Evolutionary conservation across 2,797 vertebrate genomes (phyloP).

Genomic region (Gadopsis bispinosus): DNA sequence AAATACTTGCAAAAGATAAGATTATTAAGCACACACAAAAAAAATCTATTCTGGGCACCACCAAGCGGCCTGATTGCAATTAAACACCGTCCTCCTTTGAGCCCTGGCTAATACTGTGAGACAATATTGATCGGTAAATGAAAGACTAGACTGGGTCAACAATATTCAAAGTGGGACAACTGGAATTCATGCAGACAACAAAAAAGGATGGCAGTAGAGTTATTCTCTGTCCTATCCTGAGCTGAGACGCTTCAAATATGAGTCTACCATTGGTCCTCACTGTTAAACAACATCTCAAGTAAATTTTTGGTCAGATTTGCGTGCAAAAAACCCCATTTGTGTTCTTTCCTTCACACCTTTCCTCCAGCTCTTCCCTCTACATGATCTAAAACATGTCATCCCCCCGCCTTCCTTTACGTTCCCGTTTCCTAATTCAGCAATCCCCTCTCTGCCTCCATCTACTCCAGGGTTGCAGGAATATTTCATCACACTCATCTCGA

Average conservation of each 20-base stretch:
- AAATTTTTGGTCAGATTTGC: not conserved
- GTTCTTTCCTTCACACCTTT: constrained; percentile 17
- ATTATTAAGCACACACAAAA: constrained; percentile 46
- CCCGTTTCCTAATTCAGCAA: constrained; percentile 18
- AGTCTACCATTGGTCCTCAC: not conserved
- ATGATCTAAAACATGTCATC: constrained; percentile 6
- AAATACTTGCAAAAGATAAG: constrained; percentile 23
- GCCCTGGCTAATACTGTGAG: constrained; percentile 58
- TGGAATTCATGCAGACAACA: constrained; percentile 36
- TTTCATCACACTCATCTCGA: constrained; percentile 74
- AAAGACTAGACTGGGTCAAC: constrained; percentile 56
- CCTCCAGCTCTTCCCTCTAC: not conserved
- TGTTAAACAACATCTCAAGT: constrained; percentile 6
- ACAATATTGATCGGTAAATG: constrained; percentile 66
- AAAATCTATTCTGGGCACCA: constrained; percentile 62
- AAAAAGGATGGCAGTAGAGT: not conserved
- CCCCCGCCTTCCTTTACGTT: not conserved
- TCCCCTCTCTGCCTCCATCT: constrained; percentile 4
- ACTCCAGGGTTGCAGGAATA: constrained; percentile 53
- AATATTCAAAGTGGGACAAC: constrained; percentile 45
- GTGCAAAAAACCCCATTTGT: not conserved
- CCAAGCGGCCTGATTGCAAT: constrained; percentile 63
- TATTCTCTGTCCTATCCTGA: not conserved
- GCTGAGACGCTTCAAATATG: not conserved
- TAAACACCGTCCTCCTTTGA: constrained; percentile 49